phyloP scores from a whole-genome alignment of 2,888 invertebrate species.

The Acrobasis suavella region DNA sequence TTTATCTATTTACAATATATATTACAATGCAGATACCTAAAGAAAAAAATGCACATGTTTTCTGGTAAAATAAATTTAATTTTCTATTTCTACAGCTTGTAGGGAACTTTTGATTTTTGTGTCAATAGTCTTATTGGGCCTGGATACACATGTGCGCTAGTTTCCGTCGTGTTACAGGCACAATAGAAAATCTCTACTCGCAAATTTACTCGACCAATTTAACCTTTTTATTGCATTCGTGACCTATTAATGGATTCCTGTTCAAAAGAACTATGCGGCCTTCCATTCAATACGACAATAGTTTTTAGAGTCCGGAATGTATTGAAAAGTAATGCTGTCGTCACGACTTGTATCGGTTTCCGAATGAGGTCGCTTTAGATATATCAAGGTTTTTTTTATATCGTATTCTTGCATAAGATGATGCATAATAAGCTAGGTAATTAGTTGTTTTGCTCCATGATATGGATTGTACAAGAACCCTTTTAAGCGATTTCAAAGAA shows the following conservation, averaged over 20 bases:
- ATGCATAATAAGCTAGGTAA: background rate
- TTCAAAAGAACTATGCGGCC: slow-evolving; percentile 35
- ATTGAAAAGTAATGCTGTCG: slow-evolving; percentile 58
- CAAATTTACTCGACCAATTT: background rate
- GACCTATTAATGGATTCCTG: slow-evolving; percentile 23
- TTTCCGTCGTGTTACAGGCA: too few relatives aligned
- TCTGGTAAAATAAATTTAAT: too few relatives aligned
- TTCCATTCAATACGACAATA: slow-evolving; percentile 43
- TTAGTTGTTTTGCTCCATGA: too few relatives aligned
- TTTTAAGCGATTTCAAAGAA: too few relatives aligned
- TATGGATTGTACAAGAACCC: too few relatives aligned
- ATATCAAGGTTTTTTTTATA: slow-evolving; percentile 41
- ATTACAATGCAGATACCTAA: too few relatives aligned
- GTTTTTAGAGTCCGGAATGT: slow-evolving; percentile 41
- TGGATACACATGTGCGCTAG: too few relatives aligned
- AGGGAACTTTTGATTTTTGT: too few relatives aligned
- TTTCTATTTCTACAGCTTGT: too few relatives aligned
- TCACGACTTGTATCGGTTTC: slow-evolving; percentile 53
- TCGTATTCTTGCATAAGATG: slow-evolving; percentile 24
- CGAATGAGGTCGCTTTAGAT: slow-evolving; percentile 52
- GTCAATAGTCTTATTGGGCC: too few relatives aligned
- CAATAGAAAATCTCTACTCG: background rate
- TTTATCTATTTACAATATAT: too few relatives aligned
- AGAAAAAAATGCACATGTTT: too few relatives aligned
- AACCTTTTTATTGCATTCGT: background rate